These are phyloP conservation scores for Cyclopterus lumpus DNA, from an alignment of 2,797 vertebrate genomes.

Conservation along the genomic window DNA sequence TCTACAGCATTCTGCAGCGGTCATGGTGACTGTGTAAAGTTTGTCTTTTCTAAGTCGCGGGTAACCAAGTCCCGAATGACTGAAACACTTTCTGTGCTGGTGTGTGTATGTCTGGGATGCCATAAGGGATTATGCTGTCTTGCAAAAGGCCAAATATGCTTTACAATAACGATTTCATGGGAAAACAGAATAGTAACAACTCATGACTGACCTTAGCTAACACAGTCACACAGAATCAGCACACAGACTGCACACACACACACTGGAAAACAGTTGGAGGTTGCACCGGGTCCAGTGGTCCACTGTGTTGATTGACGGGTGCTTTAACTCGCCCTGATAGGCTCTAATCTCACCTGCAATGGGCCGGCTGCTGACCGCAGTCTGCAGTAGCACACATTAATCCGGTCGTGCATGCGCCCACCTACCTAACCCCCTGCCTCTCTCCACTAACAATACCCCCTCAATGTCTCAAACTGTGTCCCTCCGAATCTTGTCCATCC, in stretches of 20 bases:
- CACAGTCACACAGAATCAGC: constrained; percentile 57
- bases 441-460: constrained; percentile 51
- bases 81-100: constrained; percentile 50
- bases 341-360: constrained; percentile 81
- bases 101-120: constrained; percentile 35
- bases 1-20: constrained; percentile 66
- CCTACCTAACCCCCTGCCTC: constrained; percentile 34
- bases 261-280: constrained; percentile 64
- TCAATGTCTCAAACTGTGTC: constrained; percentile 59
- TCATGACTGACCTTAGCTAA: constrained; percentile 67
- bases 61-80: constrained; percentile 71
- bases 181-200: constrained; percentile 48
- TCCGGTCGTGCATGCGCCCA: constrained; percentile 30
- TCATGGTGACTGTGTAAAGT: constrained; percentile 85
- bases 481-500: constrained; percentile 54
- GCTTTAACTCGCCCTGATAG: constrained; percentile 80
- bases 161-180: constrained; percentile 53
- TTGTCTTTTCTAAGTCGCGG: constrained; percentile 80
- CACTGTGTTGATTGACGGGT: constrained; percentile 76
- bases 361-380: constrained; percentile 34
- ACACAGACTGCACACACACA: constrained; percentile 37
- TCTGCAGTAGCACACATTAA: constrained; percentile 39
- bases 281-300: constrained; percentile 50
- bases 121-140: constrained; percentile 33
- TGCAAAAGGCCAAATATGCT: constrained; percentile 49